Percentiles rank a stretch among this genome's conserved stretches.
These are phyloP conservation scores for Oasisia sp. DNA, from an alignment of 2,888 invertebrate species.

Conservation along the genomic window DNA sequence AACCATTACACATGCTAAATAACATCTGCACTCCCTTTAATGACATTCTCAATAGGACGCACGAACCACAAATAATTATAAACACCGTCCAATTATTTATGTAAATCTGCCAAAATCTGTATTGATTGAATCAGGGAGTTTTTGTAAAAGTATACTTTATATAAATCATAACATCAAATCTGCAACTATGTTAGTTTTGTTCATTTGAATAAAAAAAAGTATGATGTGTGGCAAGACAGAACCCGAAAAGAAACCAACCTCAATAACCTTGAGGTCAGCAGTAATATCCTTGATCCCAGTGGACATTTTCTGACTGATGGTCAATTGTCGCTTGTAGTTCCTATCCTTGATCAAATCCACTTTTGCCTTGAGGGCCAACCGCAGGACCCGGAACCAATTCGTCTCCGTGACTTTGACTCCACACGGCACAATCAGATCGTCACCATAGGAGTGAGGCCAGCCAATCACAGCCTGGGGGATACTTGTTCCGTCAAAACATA, in stretches of 20 bases:
- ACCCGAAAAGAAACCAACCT: background rate
- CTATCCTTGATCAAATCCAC: constrained; percentile 13
- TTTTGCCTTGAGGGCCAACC: constrained; percentile 14
- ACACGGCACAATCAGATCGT: background rate
- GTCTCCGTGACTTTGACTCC: background rate
- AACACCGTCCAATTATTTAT: too few species aligned
- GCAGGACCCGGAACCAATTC: constrained; percentile 7
- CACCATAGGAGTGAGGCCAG: background rate
- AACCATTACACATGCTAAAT: too few species aligned
- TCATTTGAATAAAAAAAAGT: background rate
- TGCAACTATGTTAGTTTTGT: background rate
- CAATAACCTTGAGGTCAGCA: background rate
- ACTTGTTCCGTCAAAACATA: background rate
- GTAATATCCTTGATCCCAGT: background rate
- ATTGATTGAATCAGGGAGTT: too few species aligned
- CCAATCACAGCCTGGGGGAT: constrained; percentile 17
- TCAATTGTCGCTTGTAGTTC: background rate
- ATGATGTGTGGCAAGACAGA: background rate
- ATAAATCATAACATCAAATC: too few species aligned
- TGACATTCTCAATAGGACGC: too few species aligned
- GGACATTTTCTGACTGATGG: background rate
- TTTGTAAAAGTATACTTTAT: too few species aligned
- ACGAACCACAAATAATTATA: too few species aligned
- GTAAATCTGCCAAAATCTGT: too few species aligned
- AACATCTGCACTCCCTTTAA: too few species aligned